Percentiles rank a stretch among this genome's conserved stretches.
These are phyloP conservation scores for Drosophila burlai DNA, from an alignment of 1,140 invertebrate genomes.

Conservation along the genomic window DNA sequence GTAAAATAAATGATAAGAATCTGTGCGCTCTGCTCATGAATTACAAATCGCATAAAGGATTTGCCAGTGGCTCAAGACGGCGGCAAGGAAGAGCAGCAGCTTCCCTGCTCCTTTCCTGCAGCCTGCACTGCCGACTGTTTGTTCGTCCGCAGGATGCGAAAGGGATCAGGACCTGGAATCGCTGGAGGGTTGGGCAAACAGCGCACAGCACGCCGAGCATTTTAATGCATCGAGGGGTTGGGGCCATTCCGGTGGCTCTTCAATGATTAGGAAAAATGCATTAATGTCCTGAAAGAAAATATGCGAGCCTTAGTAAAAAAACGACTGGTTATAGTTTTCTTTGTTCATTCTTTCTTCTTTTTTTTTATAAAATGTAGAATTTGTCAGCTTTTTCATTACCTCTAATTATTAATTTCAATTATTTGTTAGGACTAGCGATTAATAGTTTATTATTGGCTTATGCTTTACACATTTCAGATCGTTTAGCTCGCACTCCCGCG, in stretches of 20 bases:
- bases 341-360: slow-evolving; percentile 12
- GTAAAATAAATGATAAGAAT: slow-evolving; percentile 83
- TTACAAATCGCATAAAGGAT: slow-evolving; percentile 83
- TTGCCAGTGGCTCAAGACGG: slow-evolving; percentile 69
- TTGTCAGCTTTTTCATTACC: slow-evolving; percentile 67
- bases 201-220: slow-evolving; percentile 45
- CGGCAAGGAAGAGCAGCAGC: slow-evolving; percentile 10
- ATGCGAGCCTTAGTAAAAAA: slow-evolving; percentile 25
- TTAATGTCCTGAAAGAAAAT: slow-evolving; percentile 34
- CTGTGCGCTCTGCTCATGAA: slow-evolving; percentile 80
- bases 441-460: slow-evolving; percentile 51
- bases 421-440: slow-evolving; percentile 59
- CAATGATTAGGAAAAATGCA: slow-evolving; percentile 46
- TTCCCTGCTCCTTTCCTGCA: slow-evolving; percentile 10
- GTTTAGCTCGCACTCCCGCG: slow-evolving; percentile 33
- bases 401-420: slow-evolving; percentile 65
- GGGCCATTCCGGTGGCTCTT: slow-evolving; percentile 19
- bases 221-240: slow-evolving; percentile 49
- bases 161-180: slow-evolving; percentile 15
- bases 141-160: slow-evolving; percentile 21
- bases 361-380: slow-evolving; percentile 81
- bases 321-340: background rate
- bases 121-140: slow-evolving; percentile 47
- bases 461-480: slow-evolving; percentile 70
- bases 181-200: slow-evolving; percentile 20